These are phyloP conservation scores for Corbicula japonica DNA, from an alignment of 2,888 invertebrate genomes.

Conservation along the genomic window DNA sequence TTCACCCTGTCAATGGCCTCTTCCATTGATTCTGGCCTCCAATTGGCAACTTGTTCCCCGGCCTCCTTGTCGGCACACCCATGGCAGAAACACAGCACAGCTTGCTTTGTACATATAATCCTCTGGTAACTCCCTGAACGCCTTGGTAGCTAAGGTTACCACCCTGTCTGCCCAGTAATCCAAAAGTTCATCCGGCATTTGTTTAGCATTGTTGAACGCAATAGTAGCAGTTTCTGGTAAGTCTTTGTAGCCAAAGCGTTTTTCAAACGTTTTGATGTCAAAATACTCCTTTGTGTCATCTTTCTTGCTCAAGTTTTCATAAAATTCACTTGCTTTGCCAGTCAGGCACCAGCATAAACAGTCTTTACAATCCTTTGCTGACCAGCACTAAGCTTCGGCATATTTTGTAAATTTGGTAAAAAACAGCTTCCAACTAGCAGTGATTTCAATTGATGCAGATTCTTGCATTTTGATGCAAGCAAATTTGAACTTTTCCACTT, in stretches of 20 bases:
- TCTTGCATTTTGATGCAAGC: too few relatives aligned
- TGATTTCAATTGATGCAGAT: too few relatives aligned
- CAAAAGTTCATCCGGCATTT: slow-evolving; percentile 10
- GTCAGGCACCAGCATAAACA: slow-evolving; percentile 8
- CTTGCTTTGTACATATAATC: slow-evolving; percentile 3
- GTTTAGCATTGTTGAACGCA: slow-evolving; percentile 14
- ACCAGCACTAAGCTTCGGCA: neutral
- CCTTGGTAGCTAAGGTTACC: slow-evolving; percentile 19
- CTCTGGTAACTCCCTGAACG: slow-evolving; percentile 33
- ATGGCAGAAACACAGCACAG: slow-evolving; percentile 16
- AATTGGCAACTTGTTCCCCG: slow-evolving; percentile 34
- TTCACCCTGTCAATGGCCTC: slow-evolving; percentile 26
- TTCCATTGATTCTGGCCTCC: slow-evolving; percentile 18
- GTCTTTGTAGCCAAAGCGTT: slow-evolving; percentile 18
- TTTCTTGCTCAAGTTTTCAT: neutral
- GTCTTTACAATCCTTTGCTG: neutral
- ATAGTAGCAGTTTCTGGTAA: slow-evolving; percentile 26
- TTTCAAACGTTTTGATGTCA: slow-evolving; percentile 26
- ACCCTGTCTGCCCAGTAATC: slow-evolving; percentile 43
- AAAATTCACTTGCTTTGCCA: slow-evolving; percentile 10
- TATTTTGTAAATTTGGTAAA: slow-evolving; percentile 6
- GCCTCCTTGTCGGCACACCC: slow-evolving; percentile 28
- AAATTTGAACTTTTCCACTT: too few relatives aligned
- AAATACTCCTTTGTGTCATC: neutral
- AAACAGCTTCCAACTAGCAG: slow-evolving; percentile 23